Evolutionary conservation across 1,140 invertebrate genomes (phyloP).

Genomic region (Araneus ventricosus): DNA sequence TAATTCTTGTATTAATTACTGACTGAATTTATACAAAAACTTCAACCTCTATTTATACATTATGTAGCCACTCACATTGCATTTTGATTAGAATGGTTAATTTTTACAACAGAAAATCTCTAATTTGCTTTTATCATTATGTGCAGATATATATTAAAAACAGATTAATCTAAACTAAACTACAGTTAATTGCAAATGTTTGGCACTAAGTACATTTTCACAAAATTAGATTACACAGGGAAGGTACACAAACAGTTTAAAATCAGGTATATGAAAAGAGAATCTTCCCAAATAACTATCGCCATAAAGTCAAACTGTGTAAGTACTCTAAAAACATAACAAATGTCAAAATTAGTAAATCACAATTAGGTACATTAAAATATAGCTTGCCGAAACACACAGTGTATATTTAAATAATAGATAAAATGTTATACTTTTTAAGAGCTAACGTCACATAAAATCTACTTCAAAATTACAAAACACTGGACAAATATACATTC

Average conservation of each 20-base stretch:
- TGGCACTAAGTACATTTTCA: constrained; percentile 62
- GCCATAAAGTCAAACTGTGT: not conserved
- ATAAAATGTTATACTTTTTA: constrained; percentile 33
- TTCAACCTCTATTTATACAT: not conserved
- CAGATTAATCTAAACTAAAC: constrained; percentile 20
- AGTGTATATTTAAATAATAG: not conserved
- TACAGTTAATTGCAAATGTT: constrained; percentile 50
- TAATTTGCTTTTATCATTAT: not conserved
- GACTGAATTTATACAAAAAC: no score
- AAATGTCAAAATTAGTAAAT: constrained; percentile 12
- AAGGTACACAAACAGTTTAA: constrained; percentile 22
- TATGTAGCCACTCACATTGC: not conserved
- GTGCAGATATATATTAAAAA: constrained; percentile 53
- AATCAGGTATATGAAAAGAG: not conserved
- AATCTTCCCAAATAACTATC: not conserved
- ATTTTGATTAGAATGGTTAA: not conserved
- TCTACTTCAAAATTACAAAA: constrained; percentile 54
- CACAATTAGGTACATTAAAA: not conserved
- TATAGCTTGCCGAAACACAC: not conserved
- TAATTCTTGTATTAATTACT: no score
- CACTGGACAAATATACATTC: constrained; percentile 41
- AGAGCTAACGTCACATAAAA: constrained; percentile 54
- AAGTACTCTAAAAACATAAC: not conserved
- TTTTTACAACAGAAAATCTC: not conserved
- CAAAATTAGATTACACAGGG: not conserved